phyloP scores from a whole-genome alignment of 2,797 vertebrate species.

The Masticophis lateralis region DNA sequence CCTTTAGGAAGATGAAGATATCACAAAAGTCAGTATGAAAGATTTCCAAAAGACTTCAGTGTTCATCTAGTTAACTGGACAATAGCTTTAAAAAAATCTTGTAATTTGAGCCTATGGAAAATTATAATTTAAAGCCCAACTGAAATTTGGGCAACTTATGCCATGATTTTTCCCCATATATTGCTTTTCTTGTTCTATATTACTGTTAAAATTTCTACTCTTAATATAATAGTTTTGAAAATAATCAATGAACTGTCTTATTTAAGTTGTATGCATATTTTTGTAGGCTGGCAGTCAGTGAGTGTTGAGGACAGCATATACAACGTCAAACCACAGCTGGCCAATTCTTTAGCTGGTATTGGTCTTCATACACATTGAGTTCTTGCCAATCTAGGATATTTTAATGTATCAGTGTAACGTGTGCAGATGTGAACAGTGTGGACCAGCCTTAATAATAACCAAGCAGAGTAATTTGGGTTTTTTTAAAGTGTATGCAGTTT shows the following conservation, averaged over 20 bases:
- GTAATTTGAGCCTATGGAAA: not conserved
- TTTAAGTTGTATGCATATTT: not conserved
- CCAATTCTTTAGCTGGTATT: not conserved
- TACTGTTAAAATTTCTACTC: slow-evolving; percentile 45
- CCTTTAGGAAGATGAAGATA: slow-evolving; percentile 42
- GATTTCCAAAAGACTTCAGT: not conserved
- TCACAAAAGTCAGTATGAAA: slow-evolving; percentile 8
- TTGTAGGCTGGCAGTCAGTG: not conserved
- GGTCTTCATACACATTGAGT: not conserved
- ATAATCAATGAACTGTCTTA: not conserved
- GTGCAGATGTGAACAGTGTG: not conserved
- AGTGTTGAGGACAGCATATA: not conserved
- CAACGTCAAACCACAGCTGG: not conserved
- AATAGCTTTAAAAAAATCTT: not conserved
- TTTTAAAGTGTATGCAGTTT: not conserved
- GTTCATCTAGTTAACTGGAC: not conserved
- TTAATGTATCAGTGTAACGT: not conserved
- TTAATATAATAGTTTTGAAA: slow-evolving; percentile 47
- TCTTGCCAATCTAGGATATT: not conserved
- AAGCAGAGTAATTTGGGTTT: not conserved
- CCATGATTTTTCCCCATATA: slow-evolving; percentile 23
- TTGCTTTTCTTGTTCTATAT: slow-evolving; percentile 11
- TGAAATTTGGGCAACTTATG: not conserved
- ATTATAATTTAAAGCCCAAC: slow-evolving; percentile 5
- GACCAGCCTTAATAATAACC: not conserved